Base-by-base conservation (phyloP, 2,113 vertebrate genomes). In the Ictidomys tridecemlineatus region DNA sequence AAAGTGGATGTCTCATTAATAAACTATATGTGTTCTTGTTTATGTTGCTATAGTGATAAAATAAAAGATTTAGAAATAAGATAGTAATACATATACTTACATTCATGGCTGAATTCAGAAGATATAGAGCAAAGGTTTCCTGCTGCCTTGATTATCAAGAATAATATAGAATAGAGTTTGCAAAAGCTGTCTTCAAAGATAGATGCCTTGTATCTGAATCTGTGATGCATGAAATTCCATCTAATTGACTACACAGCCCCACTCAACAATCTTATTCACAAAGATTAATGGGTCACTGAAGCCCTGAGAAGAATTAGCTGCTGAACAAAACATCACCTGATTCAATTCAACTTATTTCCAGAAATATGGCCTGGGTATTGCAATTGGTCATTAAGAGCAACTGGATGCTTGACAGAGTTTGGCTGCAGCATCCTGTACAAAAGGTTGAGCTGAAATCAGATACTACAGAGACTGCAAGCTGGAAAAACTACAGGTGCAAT, bases 221-320 rank as follows among this genome's bases (percentile, higher is more conserved):
- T 56, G 12, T 30, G 67, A 91, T 77, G 16, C 77, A 77, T 0
- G 78, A 70, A 70, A 77, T 88, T 37, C 16, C 48, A 85, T 88
- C 70, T 86, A 56, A 88, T 51, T 89, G 93, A 92, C 80, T 86
- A 58, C 42, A 85, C 18, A 94, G 8, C 32, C 32, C 11, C n/a
- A 26, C 80, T 24, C 5, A 3, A 82, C 58, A 70, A 72, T 73
- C 82, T 67, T 76, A 78, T 14, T 53, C 45, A 85, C 48, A 63
- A 93, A 77, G 53, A 86, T 73, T 69, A 93, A 96, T 92, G 63
- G 73, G 61, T 87, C 76, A 16, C 22, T 37, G 48, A 80, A 77
- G 17, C 4, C 39, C 48, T 48, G 30, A 88, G 67, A 89, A 88
- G 37, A 93, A 89, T 79, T 86, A 79, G n/a, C 77, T 80, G 20